These are phyloP conservation scores for Agrypnia vestita DNA, from an alignment of 1,140 invertebrate species.

Conservation along the genomic window DNA sequence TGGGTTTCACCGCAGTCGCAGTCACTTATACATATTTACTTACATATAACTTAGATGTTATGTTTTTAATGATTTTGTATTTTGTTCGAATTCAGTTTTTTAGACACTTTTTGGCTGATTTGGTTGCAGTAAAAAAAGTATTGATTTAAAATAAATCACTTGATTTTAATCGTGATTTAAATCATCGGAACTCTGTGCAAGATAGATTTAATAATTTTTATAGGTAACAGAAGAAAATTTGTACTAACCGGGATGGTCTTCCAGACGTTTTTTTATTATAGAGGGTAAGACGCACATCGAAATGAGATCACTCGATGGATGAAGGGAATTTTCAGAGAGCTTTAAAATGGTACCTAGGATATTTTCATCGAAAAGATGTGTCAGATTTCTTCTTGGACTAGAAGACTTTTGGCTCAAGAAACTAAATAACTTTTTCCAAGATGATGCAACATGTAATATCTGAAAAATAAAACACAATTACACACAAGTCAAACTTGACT, in stretches of 20 bases:
- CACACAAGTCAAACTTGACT: not conserved
- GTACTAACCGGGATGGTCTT: constrained; percentile 51
- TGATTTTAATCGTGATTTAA: too few species aligned
- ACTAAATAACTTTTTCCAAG: constrained; percentile 50
- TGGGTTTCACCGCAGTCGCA: too few species aligned
- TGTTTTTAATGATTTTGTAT: too few species aligned
- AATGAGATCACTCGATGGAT: constrained; percentile 7
- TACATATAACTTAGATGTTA: too few species aligned
- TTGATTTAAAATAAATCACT: too few species aligned
- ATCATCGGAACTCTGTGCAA: too few species aligned
- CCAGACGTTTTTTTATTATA: constrained; percentile 45
- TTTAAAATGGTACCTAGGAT: constrained; percentile 36
- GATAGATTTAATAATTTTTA: too few species aligned
- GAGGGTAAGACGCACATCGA: constrained; percentile 38
- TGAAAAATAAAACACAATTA: constrained; percentile 46
- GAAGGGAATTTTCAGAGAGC: constrained; percentile 7
- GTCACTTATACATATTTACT: too few species aligned
- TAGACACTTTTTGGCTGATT: too few species aligned
- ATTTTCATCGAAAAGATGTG: constrained; percentile 29
- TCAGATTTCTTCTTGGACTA: constrained; percentile 24
- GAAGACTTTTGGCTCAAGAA: constrained; percentile 12
- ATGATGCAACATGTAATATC: constrained; percentile 30
- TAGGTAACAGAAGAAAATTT: not conserved
- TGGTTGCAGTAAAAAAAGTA: too few species aligned
- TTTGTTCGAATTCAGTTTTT: too few species aligned